Evolutionary conservation across 2,113 vertebrate genomes (phyloP), one percentile per base, ranked within the genome.

Genomic region (Triplophysa rosa): DNA sequence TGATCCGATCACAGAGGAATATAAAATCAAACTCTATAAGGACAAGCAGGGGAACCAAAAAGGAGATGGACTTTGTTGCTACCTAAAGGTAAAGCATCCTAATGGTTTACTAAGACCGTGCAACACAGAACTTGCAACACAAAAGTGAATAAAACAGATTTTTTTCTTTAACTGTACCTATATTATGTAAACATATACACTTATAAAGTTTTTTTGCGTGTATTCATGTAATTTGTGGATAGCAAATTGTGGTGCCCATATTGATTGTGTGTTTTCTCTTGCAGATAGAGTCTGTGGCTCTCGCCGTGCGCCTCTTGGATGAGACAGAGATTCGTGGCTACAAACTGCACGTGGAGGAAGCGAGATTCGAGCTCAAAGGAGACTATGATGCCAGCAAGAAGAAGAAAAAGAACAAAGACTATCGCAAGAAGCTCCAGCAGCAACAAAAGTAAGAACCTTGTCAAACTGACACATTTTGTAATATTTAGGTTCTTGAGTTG

Each of bases 21-120:
- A 94, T 87, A 99, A 99, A 87, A 93, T 98, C 79, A 99, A 98
- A 85, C 95, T 99, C 19, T 99, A 98, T 88, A 98, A 95, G 90
- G 98, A 99, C 89, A 92, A 90, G 78, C 92, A 97, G 56, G 97
- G 97, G 67, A 98, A 98, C 87, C 95, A 96, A 80, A 99, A 99
- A 90, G 98, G 98, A 80, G 98, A 98, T 12, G 97, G 97, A 5
- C 94, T 99, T 78, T 99, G 98, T 90, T 99, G 97, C 89, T 99
- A 98, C 84, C 92, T 98, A 10, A 98, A 98, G 95, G 97, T 98
- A n/a, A 82, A 93, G 8, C 24, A 17, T 54, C 59, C 10, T 26
- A 19, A 8, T 23, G 10, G 6, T 6, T 37, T 37, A 37, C 33
- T 37, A 8, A 1, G 26, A 26, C 26, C 26, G 26, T 29, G 26